Evolutionary conservation across 2,113 vertebrate species (phyloP), one percentile per base, ranked within the genome.

Genomic region (Thamnaconus septentrionalis): DNA sequence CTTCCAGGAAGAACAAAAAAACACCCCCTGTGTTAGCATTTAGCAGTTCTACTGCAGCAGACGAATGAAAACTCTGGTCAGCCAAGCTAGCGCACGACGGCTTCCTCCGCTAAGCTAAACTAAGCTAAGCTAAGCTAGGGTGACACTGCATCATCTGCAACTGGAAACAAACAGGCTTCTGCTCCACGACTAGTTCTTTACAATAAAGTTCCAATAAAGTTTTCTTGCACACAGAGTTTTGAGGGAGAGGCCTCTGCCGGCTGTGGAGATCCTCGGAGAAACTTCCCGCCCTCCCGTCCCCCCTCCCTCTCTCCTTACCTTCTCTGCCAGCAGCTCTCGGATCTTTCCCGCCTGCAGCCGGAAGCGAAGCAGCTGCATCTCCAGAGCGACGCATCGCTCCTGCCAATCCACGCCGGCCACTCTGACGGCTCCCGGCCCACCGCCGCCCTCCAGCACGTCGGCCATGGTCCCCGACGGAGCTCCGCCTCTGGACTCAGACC

Each of bases 321-420:
- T 96, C 75, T 96, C 94, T 52, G 92, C 93, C 81, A 96, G 87
- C 67, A 95, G 90, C 75, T 95, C 93, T 48, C 94, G 89, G 75
- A 96, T 94, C 84, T 94, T 96, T 73, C 93, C 91, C 11, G 95
- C 94, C 83, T 96, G 94, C 18, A 96, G 89, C 59, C 93, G 91
- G 83, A 96, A 96, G 85, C 92, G 92, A 84, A 94, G 93, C 82
- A 96, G 93, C 88, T 96, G 95, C 70, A 93, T 92, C 82, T 96
- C 94, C 80, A 96, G 73, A 0, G 84, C 82, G 4, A 94, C 69
- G 74, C 94, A 96, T 63, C 93, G 88, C 51, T 95, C 93, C 75
- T 96, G 94, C 95, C 94, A 96, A 70, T 95, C 92, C 80, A 91
- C 87, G 57, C 61, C 59, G 56, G 81, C 70, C 9, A 69, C 54